Evolutionary conservation across 2,797 vertebrate species (phyloP), one percentile per base, ranked within the genome.

Genomic region (Aeoliscus strigatus): DNA sequence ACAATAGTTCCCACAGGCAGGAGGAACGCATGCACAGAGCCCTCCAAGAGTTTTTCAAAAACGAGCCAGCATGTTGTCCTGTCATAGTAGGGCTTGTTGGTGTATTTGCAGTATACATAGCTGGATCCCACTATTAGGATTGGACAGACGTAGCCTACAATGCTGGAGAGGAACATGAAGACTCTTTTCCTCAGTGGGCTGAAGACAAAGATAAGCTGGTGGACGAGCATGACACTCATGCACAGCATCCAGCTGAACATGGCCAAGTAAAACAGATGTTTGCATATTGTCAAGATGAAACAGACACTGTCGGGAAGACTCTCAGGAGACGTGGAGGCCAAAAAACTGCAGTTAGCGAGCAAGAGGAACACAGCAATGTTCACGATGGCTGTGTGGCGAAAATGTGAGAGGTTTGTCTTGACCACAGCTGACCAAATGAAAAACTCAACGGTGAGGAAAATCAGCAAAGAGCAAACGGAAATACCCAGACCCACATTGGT

Each of bases 161-260:
- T 70, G 71, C 83, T 71, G 16, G 86, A 84, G 1, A 90, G 12
- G 8, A 85, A 80, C 79, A 89, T 74, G 45, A 86, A 90, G 14
- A 87, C 70, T 30, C 66, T 77, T 73, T 88, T 92, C 31, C 88
- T 81, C 14, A 89, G 58, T 0, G 85, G 88, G 29, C 60, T 85
- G 70, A 92, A 92, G 42, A 92, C 86, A 10, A 91, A 91, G 49
- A 91, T 85, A 18, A 92, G 82, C 55, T 90, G 88, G 58, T 91
- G 86, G 36, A 90, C 73, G 1, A 92, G 87, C 85, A 90, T 89
- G 32, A 79, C 14, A 29, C 90, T 90, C 63, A 91, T 44, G 34
- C 81, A 87, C 14, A 91, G 56, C 84, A 86, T 91, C 90, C 90
- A 92, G 69, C 82, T 77, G 58, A 92, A 92, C 79, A 86, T 88